phyloP scores from a whole-genome alignment of 2,113 vertebrate species.

The Mesitornis unicolor region DNA sequence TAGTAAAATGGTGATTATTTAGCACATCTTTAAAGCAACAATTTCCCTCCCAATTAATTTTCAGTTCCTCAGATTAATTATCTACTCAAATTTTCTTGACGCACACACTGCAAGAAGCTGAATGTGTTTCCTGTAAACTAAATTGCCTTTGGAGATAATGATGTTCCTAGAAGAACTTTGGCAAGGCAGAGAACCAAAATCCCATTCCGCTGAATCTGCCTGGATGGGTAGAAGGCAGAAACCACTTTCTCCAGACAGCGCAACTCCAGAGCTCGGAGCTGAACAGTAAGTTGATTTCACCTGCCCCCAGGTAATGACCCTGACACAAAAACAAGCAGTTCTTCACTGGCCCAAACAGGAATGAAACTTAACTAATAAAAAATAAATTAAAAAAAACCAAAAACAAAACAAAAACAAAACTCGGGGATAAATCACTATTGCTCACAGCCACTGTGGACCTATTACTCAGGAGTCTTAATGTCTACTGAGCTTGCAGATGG shows the following conservation, averaged over 20 bases:
- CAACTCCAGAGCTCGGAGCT: background rate
- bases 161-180: background rate
- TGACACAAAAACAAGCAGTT: background rate
- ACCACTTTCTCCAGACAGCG: background rate
- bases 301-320: background rate
- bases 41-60: constrained; percentile 58
- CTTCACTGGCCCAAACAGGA: background rate
- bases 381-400: too few relatives aligned
- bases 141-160: background rate
- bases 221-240: background rate
- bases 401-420: background rate
- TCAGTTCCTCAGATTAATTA: constrained; percentile 51
- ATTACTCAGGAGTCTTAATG: background rate
- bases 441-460: background rate
- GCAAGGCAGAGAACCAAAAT: background rate
- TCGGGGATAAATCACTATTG: background rate
- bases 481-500: background rate
- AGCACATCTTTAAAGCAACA: constrained; percentile 22
- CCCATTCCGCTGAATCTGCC: background rate
- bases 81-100: constrained; percentile 2
- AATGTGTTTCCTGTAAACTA: constrained; percentile 15
- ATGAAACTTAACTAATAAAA: background rate
- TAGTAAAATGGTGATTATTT: constrained; percentile 44
- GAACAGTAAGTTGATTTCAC: background rate
- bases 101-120: background rate